Base-by-base conservation (phyloP, 2,888 invertebrate genomes). In the Carterocephalus palaemon region DNA sequence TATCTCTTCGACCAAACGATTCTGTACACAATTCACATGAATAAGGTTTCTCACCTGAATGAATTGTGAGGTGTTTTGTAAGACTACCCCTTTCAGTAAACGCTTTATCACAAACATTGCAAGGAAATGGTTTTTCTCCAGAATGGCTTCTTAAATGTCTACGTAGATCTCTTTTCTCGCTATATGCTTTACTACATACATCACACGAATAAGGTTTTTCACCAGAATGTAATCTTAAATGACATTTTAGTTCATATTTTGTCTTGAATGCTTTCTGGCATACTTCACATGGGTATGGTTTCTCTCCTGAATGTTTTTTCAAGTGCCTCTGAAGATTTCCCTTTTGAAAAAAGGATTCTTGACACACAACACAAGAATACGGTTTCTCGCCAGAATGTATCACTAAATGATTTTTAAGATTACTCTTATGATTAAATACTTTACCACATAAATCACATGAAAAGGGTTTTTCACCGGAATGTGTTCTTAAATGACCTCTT, bases 291-390 rank as follows among this genome's bases (percentile, higher is more conserved):
- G 68, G 52, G 34, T 52, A 84, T 0, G 85, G 85, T 3, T 64
- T 58, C 22, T 83, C 83, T 0, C 83, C 83, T 0, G 84, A 83
- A 16, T 85, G 84, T 0, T 78, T 81, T 0, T 84, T 33, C 42
- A 76, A 75, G 28, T 85, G 84, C 0, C 83, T 57, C 15, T 82
- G 82, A 17, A 76, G 83, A 42, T 80, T 80, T 0, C 81, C 78
- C 74, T 78, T 77, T 56, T 83, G 83, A 0, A 82, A 75, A 53
- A 85, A 85, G 16, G 72, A 68, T 19, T 81, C 81, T n/a, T 78
- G 75, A 34, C 84, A 85, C 0, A 83, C 67, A 8, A 81, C 75
- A 45, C 84, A 84, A 0, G 70, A 67, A 12, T 71, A 82, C 0
- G 84, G 83, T n/a, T 68, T 62, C 13, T 75, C 77, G 0, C 83